phyloP scores from a whole-genome alignment of 2,888 invertebrate genomes.

The Yponomeuta plumbellus region DNA sequence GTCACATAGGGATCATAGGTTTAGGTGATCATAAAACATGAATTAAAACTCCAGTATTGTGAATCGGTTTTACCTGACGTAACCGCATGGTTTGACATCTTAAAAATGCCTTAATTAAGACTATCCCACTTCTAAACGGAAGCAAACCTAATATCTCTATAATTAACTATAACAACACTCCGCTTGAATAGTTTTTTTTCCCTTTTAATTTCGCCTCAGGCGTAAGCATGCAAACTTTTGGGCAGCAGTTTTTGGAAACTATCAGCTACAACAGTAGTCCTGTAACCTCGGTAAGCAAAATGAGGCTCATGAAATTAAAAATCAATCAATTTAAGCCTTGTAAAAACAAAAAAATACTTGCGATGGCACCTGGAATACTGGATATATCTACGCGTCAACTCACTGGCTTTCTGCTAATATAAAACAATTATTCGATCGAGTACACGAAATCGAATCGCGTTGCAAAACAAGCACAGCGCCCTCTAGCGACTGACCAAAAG shows the following conservation, averaged over 20 bases:
- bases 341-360: no score
- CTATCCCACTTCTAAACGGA: conserved; percentile 4
- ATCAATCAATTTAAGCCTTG: no score
- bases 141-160: conserved; percentile 30
- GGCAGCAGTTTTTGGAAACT: background rate
- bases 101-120: background rate
- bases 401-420: no score
- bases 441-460: no score
- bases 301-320: no score
- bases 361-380: no score
- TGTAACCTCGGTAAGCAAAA: no score
- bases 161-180: conserved; percentile 40
- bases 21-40: background rate
- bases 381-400: no score
- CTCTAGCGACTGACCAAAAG: background rate
- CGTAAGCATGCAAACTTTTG: conserved; percentile 6
- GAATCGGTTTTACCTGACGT: background rate
- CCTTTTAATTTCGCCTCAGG: conserved; percentile 55
- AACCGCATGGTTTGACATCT: conserved; percentile 32
- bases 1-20: background rate
- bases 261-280: no score
- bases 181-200: conserved; percentile 58
- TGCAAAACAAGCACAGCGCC: no score
- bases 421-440: no score
- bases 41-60: background rate